A percentile compares a stretch with the other conserved stretches of the same genome.
phyloP scores from a whole-genome alignment of 2,113 vertebrate genomes.

The Jacana jacana region DNA sequence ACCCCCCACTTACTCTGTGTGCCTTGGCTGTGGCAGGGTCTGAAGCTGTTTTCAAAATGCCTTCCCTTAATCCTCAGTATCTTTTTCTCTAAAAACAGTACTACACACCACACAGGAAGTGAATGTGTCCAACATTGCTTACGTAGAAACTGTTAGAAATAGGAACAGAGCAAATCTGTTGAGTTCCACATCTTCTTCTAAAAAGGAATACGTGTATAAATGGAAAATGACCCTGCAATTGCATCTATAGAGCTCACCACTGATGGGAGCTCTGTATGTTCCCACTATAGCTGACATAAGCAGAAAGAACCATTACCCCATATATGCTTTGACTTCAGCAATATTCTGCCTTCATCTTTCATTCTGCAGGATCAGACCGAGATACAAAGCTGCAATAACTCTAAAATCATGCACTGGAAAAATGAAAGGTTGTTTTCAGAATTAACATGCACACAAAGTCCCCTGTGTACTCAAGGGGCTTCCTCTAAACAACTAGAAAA shows the following conservation, averaged over 20 bases:
- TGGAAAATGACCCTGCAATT: not conserved
- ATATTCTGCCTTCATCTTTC: not conserved
- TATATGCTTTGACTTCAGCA: not conserved
- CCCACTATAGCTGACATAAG: not conserved
- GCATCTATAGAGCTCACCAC: not conserved
- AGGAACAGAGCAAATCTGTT: not conserved
- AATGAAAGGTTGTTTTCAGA: not conserved
- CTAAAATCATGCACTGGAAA: not conserved
- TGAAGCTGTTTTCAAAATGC: not conserved
- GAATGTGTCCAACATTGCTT: not conserved
- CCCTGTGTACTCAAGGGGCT: not conserved
- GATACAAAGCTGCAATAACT: not conserved
- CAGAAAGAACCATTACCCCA: not conserved
- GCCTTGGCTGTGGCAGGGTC: not conserved
- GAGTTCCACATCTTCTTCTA: not conserved
- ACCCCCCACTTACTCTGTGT: fast-evolving
- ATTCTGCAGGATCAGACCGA: not conserved
- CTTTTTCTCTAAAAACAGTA: not conserved
- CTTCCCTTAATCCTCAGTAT: not conserved
- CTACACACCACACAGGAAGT: not conserved
- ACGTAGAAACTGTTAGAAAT: not conserved
- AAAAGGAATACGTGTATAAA: not conserved
- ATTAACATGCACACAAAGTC: not conserved
- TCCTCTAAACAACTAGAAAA: not conserved
- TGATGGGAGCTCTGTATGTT: not conserved